Evolutionary conservation across 2,797 vertebrate species (phyloP).

Genomic region (Vireo griseus): DNA sequence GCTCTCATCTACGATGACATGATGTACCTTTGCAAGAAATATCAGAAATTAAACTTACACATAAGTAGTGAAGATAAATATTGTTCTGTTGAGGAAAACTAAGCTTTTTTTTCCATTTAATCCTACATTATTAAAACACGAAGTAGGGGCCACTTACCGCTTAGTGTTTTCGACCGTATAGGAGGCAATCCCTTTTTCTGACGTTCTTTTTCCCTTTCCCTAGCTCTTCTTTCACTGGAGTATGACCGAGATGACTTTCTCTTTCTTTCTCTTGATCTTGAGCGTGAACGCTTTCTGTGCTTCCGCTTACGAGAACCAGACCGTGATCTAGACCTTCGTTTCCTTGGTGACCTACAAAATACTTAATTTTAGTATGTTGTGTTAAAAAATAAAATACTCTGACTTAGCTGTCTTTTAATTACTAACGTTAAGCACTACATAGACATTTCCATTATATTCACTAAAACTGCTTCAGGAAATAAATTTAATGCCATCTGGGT

Average conservation of each 20-base stretch:
- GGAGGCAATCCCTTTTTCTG: constrained; percentile 97
- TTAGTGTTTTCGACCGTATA: constrained; percentile 91
- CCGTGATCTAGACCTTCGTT: constrained; percentile 91
- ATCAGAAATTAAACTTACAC: background rate
- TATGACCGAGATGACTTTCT: constrained; percentile 94
- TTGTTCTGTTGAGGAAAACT: background rate
- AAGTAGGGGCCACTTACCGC: constrained; percentile 75
- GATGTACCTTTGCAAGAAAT: background rate
- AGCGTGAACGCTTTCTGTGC: constrained; percentile 92
- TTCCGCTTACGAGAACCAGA: constrained; percentile 96
- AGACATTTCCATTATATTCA: background rate
- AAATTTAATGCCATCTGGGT: background rate
- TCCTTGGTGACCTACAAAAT: constrained; percentile 89
- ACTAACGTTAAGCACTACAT: background rate
- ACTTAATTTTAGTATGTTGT: constrained; percentile 1
- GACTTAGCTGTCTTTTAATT: background rate
- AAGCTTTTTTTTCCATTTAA: background rate
- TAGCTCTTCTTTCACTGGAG: constrained; percentile 91
- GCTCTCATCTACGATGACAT: background rate
- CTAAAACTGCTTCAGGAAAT: background rate
- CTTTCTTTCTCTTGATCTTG: constrained; percentile 93
- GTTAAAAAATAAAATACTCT: background rate
- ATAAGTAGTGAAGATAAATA: background rate
- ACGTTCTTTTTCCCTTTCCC: constrained; percentile 93
- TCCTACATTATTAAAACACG: background rate